A percentile compares a stretch with the other conserved stretches of the same genome.
Evolutionary conservation across 2,797 vertebrate genomes (phyloP).

Genomic region (Mormyrops attenuatus): DNA sequence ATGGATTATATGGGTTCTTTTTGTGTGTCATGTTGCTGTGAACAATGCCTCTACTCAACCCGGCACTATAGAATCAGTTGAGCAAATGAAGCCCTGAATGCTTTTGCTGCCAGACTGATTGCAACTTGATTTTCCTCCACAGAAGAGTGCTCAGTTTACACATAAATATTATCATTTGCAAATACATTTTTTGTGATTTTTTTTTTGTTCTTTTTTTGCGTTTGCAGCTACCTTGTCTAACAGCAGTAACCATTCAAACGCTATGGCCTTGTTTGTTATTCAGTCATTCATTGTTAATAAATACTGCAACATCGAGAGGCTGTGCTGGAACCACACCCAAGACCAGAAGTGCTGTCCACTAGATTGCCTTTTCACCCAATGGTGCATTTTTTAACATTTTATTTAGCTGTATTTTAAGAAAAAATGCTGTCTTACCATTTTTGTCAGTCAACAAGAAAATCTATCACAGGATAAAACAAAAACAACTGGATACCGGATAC

Average conservation of each 20-base stretch:
- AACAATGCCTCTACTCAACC: constrained; percentile 2
- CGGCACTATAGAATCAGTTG: not conserved
- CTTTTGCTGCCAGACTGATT: constrained; percentile 1
- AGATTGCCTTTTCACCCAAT: not conserved
- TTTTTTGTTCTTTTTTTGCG: not conserved
- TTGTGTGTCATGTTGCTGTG: not conserved
- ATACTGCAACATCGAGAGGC: not conserved
- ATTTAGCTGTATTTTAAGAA: not conserved
- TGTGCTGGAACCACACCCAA: too few relatives aligned
- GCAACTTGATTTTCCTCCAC: constrained; percentile 1
- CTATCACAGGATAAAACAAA: constrained; percentile 1
- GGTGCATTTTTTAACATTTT: not conserved
- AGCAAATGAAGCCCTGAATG: not conserved
- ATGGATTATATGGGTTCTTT: constrained; percentile 3
- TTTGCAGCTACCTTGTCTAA: not conserved
- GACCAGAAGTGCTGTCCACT: not conserved
- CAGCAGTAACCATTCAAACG: not conserved
- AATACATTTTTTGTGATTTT: not conserved
- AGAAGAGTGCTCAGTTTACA: constrained; percentile 5
- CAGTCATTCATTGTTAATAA: not conserved
- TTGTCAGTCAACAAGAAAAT: not conserved
- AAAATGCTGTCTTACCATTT: not conserved
- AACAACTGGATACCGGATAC: not conserved
- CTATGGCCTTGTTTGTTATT: not conserved
- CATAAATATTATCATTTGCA: constrained; percentile 10